phyloP scores from a whole-genome alignment of 2,797 vertebrate species.

The Orestias chungarensis region DNA sequence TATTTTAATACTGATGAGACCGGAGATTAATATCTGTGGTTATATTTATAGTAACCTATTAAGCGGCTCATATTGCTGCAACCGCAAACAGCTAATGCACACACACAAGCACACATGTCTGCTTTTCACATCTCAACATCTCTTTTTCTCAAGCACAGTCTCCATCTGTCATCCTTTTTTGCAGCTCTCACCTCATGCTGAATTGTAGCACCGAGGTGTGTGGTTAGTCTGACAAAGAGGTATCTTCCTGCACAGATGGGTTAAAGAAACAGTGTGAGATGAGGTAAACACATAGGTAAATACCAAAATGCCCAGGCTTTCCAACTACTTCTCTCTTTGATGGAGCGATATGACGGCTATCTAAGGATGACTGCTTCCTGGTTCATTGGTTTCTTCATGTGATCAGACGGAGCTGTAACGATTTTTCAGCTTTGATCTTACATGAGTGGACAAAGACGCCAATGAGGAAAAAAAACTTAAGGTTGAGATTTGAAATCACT shows the following conservation, averaged over 20 bases:
- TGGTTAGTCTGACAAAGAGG: conserved; percentile 53
- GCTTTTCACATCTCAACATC: conserved; percentile 54
- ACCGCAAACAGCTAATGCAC: conserved; percentile 28
- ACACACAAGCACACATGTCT: conserved; percentile 50
- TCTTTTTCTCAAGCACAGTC: conserved; percentile 31
- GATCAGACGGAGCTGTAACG: not conserved
- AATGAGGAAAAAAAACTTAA: not conserved
- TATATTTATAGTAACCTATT: conserved; percentile 65
- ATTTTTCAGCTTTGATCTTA: not conserved
- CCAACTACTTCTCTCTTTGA: conserved; percentile 1
- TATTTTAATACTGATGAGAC: conserved; percentile 59
- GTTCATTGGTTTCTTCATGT: not conserved
- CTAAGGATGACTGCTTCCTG: conserved; percentile 9
- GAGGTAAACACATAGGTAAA: conserved; percentile 63
- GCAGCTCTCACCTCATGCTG: conserved; percentile 14
- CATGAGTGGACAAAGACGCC: not conserved
- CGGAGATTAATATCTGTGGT: conserved; percentile 30
- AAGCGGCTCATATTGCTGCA: conserved; percentile 46
- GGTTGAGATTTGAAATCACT: not conserved
- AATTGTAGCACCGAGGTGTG: conserved; percentile 61
- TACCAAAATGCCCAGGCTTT: conserved; percentile 33
- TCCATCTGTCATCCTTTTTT: conserved; percentile 5
- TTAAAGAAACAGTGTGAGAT: conserved; percentile 46
- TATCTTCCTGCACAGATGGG: conserved; percentile 29
- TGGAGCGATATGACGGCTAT: not conserved